Conservation (phyloP, 92 coral and sea anemone species). For the Metridium senile region DNA sequence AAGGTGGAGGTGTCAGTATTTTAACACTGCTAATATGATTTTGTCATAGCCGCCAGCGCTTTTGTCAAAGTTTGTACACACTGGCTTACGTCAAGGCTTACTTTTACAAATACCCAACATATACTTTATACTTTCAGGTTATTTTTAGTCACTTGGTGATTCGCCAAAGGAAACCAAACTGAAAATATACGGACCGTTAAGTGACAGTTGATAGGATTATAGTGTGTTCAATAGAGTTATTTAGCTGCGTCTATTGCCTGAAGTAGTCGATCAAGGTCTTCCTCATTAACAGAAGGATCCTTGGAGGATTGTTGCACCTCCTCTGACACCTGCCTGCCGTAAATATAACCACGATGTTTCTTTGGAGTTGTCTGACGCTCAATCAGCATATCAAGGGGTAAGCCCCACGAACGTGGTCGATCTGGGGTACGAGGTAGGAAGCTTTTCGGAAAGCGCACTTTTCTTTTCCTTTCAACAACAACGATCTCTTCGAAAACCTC, state of each 20-base stretch:
- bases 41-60: too few species aligned
- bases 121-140: too few species aligned
- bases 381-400: conserved; percentile 19
- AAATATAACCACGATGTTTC: background rate
- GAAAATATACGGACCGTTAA: too few species aligned
- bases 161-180: too few species aligned
- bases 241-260: background rate
- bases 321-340: conserved; percentile 1
- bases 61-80: too few species aligned
- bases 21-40: too few species aligned
- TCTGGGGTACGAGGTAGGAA: conserved; percentile 20
- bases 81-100: too few species aligned
- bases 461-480: conserved; percentile 18
- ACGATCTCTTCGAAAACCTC: conserved; percentile 26
- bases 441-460: conserved; percentile 30
- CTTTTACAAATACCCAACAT: too few species aligned
- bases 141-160: too few species aligned
- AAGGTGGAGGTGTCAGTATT: too few species aligned
- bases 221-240: too few species aligned
- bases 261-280: conserved; percentile 3
- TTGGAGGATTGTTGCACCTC: background rate
- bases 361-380: conserved; percentile 12
- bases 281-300: background rate
- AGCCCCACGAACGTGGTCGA: conserved; percentile 14
- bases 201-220: too few species aligned